Evolutionary conservation across 2,888 invertebrate genomes (phyloP).

Genomic region (Temnothorax rugatulus): DNA sequence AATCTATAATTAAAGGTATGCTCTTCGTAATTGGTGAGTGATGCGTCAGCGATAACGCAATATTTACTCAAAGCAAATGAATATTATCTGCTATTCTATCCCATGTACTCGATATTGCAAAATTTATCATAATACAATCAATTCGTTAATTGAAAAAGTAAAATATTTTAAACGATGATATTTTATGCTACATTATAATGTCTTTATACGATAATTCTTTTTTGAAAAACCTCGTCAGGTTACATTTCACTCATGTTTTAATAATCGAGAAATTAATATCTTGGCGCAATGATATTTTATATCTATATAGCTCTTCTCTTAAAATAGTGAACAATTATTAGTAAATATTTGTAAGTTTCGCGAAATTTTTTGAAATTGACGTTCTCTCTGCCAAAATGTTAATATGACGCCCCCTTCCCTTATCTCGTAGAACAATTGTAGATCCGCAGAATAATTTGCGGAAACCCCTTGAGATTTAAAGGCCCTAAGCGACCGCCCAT

Average conservation of each 20-base stretch:
- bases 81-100: not conserved
- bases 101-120: not conserved
- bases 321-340: not conserved
- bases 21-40: conserved; percentile 10
- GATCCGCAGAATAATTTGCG: conserved; percentile 28
- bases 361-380: not conserved
- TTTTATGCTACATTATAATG: not conserved
- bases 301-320: not conserved
- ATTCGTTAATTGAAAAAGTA: conserved; percentile 33
- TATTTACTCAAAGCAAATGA: conserved; percentile 44
- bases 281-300: not conserved
- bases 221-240: not conserved
- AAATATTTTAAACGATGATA: conserved; percentile 30
- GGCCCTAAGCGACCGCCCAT: conserved; percentile 26
- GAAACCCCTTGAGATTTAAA: conserved; percentile 11
- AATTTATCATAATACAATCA: conserved; percentile 33
- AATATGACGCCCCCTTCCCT: not conserved
- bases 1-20: conserved; percentile 33
- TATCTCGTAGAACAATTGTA: not conserved
- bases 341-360: not conserved
- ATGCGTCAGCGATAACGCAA: conserved; percentile 1
- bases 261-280: conserved; percentile 1
- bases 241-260: not conserved
- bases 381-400: not conserved
- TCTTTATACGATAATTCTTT: not conserved